Base-by-base conservation (phyloP, 1,140 invertebrate species). In the Forficula auricularia region DNA sequence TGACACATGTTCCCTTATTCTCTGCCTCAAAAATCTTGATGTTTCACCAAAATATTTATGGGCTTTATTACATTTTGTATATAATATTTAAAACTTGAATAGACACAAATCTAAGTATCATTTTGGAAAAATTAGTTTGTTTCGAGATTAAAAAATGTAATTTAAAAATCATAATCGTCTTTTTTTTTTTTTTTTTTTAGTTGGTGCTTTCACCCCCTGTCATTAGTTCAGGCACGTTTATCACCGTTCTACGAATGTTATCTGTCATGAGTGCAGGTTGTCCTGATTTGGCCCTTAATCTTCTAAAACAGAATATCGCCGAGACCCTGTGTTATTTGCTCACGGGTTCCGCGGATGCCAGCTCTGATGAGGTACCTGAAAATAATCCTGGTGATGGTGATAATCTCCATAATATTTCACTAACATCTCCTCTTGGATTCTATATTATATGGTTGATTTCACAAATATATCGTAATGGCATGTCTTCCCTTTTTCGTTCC, bases 191-290 rank as follows among this genome's bases (percentile, higher is more conserved):
- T 49, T 35, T 48, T 34, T 62, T 62, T 9, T 60, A 85, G 79
- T 62, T 97, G 55, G 84, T 96, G 49, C 80, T 91, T 31, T 84
- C 86, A 14, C 91, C 91, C 40, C 82, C 90, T 19, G 72, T 95
- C 19, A 82, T 97, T 31, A 92, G 84, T 54, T 88, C 86, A 40
- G 77, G 77, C 42, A 95, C 90, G 33, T 97, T 97, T 65, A 94
- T 94, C 52, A 92, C 86, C 54, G 89, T 97, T 37, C 72, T 97
- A 51, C 72, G 90, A 50, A 92, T 96, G 82, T 65, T 97, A 59
- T 88, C 87, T 55, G 74, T 92, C 44, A 90, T 97, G 84, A 96
- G 90, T 60, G 77, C 78, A 48, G 82, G 80, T 55, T 96, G 91
- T 69, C 88, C 89, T 13, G 83, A 90, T 59, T 65, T 97, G 52